Evolutionary conservation across 2,888 invertebrate genomes (phyloP).

Genomic region (Cheilosia vulpina): DNA sequence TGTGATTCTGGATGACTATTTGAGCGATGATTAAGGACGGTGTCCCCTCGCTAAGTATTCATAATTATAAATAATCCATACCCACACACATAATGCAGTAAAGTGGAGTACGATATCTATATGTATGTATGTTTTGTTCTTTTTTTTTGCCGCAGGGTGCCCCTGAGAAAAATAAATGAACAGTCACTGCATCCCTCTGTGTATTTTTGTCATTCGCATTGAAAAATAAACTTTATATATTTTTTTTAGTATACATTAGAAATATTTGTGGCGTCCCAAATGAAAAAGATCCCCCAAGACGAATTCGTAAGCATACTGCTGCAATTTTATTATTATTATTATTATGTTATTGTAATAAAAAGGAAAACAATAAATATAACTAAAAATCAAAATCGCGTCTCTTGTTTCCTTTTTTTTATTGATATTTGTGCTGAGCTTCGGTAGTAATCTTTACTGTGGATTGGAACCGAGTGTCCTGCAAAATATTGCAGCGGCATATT

Average conservation of each 20-base stretch:
- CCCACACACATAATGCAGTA: constrained; percentile 24
- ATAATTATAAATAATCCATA: not conserved
- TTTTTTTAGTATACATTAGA: constrained; percentile 64
- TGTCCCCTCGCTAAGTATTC: constrained; percentile 17
- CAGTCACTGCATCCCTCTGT: constrained; percentile 14
- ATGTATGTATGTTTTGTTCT: constrained; percentile 28
- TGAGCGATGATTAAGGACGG: constrained; percentile 84
- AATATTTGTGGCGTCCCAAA: constrained; percentile 62
- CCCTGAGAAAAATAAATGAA: not conserved
- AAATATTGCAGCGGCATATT: no score
- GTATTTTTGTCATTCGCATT: constrained; percentile 45
- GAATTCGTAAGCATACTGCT: constrained; percentile 32
- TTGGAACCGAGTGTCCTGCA: no score
- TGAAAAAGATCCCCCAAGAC: constrained; percentile 31
- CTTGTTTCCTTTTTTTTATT: not conserved
- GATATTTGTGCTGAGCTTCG: not conserved
- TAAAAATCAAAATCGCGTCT: constrained; percentile 1
- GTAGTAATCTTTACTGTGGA: no score
- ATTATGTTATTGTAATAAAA: constrained; percentile 62
- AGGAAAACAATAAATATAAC: constrained; percentile 49
- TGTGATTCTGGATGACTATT: constrained; percentile 88
- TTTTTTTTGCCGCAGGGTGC: not conserved
- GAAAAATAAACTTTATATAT: constrained; percentile 44
- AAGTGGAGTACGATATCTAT: not conserved
- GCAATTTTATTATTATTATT: constrained; percentile 68